Evolutionary conservation across 2,888 invertebrate species (phyloP).

Genomic region (Nasonovia ribisnigri): DNA sequence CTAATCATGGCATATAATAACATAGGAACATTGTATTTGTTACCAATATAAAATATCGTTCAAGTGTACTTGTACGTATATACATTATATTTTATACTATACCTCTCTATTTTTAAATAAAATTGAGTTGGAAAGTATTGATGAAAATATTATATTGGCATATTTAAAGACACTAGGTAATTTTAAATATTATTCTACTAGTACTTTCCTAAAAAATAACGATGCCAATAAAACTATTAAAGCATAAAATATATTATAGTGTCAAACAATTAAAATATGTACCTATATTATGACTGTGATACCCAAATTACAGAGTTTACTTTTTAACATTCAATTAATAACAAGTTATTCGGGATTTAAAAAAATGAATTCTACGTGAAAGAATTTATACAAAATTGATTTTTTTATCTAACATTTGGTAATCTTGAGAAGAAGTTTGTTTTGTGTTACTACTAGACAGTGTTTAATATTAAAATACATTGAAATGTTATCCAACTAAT

Average conservation of each 20-base stretch:
- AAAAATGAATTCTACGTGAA: too few relatives aligned
- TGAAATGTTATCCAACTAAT: too few relatives aligned
- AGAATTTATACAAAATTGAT: too few relatives aligned
- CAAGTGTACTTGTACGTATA: neutral
- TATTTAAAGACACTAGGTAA: neutral
- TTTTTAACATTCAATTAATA: too few relatives aligned
- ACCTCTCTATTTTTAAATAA: neutral
- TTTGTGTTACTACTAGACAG: neutral
- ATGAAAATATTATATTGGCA: neutral
- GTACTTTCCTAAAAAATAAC: neutral
- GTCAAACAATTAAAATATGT: too few relatives aligned
- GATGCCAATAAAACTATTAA: neutral
- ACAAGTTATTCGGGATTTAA: too few relatives aligned
- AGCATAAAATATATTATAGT: too few relatives aligned
- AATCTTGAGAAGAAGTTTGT: too few relatives aligned
- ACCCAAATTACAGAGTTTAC: too few relatives aligned
- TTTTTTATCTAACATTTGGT: too few relatives aligned
- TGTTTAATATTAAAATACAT: neutral
- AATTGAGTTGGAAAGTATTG: neutral
- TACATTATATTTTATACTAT: neutral
- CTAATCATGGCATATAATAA: neutral
- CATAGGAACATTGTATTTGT: neutral
- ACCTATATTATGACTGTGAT: too few relatives aligned
- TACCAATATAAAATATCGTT: neutral
- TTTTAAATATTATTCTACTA: neutral